These are phyloP conservation scores for Aphaenogaster ashmeadi DNA, from an alignment of 1,140 invertebrate genomes.

Conservation along the genomic window DNA sequence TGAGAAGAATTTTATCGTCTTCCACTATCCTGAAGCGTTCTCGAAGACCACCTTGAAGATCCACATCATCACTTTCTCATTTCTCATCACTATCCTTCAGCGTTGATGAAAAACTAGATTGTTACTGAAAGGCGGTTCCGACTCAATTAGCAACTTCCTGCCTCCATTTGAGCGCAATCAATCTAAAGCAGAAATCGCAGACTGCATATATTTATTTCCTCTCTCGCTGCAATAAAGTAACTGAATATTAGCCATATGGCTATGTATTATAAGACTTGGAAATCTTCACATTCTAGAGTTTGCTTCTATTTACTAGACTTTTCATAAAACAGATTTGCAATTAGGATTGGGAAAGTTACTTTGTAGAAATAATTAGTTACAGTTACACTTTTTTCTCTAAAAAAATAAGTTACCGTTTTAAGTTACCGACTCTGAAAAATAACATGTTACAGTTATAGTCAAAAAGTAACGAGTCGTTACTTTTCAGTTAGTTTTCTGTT, in stretches of 20 bases:
- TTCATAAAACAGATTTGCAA: not conserved
- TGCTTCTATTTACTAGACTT: not conserved
- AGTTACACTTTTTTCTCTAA: too few species aligned
- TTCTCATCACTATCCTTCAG: slow-evolving; percentile 19
- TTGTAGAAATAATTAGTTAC: too few species aligned
- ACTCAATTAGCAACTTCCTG: slow-evolving; percentile 53
- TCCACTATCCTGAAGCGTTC: not conserved
- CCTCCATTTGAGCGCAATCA: slow-evolving; percentile 37
- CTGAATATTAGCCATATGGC: slow-evolving; percentile 2
- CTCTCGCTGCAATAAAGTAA: slow-evolving; percentile 31
- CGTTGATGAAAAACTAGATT: slow-evolving; percentile 32
- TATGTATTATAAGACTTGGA: slow-evolving; percentile 8
- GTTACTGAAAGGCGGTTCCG: slow-evolving; percentile 31
- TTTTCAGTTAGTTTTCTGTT: too few species aligned
- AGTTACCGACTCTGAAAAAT: too few species aligned
- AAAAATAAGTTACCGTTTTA: too few species aligned
- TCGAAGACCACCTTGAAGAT: not conserved
- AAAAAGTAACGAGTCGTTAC: too few species aligned
- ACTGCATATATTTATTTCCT: slow-evolving; percentile 38
- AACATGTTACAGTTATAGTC: too few species aligned
- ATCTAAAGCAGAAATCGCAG: slow-evolving; percentile 26
- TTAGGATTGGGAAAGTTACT: too few species aligned
- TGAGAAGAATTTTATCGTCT: slow-evolving; percentile 9
- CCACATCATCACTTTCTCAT: slow-evolving; percentile 40
- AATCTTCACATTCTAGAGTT: not conserved